Evolutionary conservation across 2,797 vertebrate genomes (phyloP).

Genomic region (Alfaro cultratus): DNA sequence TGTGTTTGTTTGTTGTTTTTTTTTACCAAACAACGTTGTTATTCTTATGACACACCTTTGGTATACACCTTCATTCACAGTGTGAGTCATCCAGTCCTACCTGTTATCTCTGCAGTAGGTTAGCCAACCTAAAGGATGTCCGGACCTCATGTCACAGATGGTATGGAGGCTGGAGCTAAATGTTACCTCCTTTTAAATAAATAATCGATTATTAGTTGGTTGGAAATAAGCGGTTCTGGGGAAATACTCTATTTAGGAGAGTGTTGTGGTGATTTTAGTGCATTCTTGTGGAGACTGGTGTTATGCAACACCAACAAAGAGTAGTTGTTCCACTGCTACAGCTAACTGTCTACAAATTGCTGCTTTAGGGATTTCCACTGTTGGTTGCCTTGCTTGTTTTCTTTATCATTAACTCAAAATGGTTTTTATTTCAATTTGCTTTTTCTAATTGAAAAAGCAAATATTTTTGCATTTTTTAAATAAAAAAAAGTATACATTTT

Average conservation of each 20-base stretch:
- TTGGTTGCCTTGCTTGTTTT: background rate
- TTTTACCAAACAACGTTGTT: background rate
- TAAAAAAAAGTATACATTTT: too few relatives aligned
- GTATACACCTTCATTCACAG: background rate
- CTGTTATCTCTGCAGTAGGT: background rate
- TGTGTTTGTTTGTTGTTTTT: too few relatives aligned
- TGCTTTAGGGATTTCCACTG: constrained; percentile 18
- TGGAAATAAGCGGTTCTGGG: background rate
- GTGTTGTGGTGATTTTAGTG: background rate
- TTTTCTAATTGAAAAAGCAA: background rate
- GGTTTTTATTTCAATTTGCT: background rate
- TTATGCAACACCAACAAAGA: constrained; percentile 47
- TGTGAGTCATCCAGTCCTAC: background rate
- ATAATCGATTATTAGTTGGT: background rate
- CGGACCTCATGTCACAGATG: background rate
- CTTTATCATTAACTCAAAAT: background rate
- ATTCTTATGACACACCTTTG: constrained; percentile 37
- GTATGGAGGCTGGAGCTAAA: background rate
- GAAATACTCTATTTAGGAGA: background rate
- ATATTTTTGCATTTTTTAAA: too few relatives aligned
- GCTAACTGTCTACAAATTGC: constrained; percentile 8
- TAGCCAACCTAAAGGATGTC: background rate
- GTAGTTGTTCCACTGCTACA: constrained; percentile 17
- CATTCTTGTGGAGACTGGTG: constrained; percentile 13
- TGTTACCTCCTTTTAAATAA: background rate